Evolutionary conservation across 2,797 vertebrate genomes (phyloP), one percentile per base, ranked within the genome.

Genomic region (Somateria mollissima): DNA sequence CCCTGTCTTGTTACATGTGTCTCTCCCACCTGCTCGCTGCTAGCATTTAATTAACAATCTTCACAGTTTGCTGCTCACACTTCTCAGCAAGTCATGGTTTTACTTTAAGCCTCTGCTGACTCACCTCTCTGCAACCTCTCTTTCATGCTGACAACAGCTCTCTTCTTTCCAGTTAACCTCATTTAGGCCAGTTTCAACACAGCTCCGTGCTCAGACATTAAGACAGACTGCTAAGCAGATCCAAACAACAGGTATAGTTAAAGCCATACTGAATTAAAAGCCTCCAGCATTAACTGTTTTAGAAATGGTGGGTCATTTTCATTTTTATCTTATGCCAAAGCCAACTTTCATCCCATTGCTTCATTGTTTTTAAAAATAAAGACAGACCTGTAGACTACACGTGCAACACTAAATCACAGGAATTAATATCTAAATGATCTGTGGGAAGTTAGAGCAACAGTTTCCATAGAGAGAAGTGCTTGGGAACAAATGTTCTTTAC

Each of bases 141-240:
- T 58, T 72, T 83, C 41, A 34, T 22, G 39, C 51, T 62, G 87
- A 37, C 37, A 85, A 47, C 43, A 78, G 34, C 8, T 83, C 66
- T 82, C 37, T 51, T 85, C 69, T 81, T 92, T 65, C 79, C 73
- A 78, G 34, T 84, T 94, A 93, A 85, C 74, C 60, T 79, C 67
- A 45, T 76, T 84, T 57, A 49, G 66, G 27, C n/a, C 32, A 78
- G 36, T 86, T 90, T 66, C 47, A 84, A 67, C 13, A 12, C 0
- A 66, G 54, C 27, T 72, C 43, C 56, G 30, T 34, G 37, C 56
- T 91, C 77, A 95, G 47, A 47, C 51, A 53, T 36, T 39, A 79
- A 61, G n/a, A 87, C 56, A 87, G 36, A n/a, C 43, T 57, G 41
- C 43, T 75, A 75, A 78, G 70, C 21, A 91, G 41, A 36, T 49